A percentile compares a stretch with the other conserved stretches of the same genome.
Conservation (phyloP, 2,113 vertebrate species). For the Arizona elegans region DNA sequence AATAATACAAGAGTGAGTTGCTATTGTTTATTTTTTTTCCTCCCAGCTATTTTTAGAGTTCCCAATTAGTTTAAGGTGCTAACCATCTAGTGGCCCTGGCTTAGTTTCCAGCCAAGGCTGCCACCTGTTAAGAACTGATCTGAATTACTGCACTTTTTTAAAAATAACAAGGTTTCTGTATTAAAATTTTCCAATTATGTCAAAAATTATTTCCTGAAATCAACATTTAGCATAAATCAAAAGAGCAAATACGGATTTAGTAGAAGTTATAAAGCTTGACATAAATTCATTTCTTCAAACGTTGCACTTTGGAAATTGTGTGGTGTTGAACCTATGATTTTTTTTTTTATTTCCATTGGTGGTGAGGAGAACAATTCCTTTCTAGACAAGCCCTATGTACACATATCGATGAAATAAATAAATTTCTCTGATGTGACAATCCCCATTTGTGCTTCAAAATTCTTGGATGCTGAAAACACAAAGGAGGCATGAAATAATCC, state of each 20-base stretch:
- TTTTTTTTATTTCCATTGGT: background rate
- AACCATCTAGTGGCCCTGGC: background rate
- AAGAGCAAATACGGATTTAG: background rate
- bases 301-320: background rate
- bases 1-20: background rate
- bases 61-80: background rate
- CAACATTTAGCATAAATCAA: background rate
- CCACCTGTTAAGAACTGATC: background rate
- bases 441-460: background rate
- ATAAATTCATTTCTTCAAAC: background rate
- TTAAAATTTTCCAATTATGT: background rate
- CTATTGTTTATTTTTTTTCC: background rate
- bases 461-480: background rate
- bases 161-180: background rate
- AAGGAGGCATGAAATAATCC: background rate
- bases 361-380: background rate
- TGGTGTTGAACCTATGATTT: background rate
- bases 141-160: background rate
- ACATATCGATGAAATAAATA: background rate
- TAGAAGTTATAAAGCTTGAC: background rate
- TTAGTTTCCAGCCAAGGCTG: background rate
- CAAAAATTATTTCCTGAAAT: background rate
- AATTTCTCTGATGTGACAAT: background rate
- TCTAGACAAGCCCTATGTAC: background rate
- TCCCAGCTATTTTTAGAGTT: background rate